A percentile compares a stretch with the other conserved stretches of the same genome.
Evolutionary conservation across 2,113 vertebrate species (phyloP).

Genomic region (Macheiramphus alcinus): DNA sequence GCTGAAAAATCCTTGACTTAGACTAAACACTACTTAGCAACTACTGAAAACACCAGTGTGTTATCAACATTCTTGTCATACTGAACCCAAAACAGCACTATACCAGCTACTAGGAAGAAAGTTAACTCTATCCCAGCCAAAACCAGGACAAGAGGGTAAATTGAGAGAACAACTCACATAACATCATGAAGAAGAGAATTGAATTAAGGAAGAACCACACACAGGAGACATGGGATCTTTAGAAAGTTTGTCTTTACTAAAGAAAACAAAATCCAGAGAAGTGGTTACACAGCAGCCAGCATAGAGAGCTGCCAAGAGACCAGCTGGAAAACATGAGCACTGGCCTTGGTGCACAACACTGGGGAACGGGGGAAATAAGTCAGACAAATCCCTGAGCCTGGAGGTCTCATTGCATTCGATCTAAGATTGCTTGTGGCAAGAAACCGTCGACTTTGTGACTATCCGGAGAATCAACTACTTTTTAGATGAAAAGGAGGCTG

Average conservation of each 20-base stretch:
- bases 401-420: background rate
- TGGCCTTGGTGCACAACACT: fast-evolving
- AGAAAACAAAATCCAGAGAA: background rate
- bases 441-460: fast-evolving
- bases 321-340: background rate
- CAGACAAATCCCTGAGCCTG: background rate
- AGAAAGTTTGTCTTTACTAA: too few species aligned
- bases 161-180: background rate
- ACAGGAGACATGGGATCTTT: fast-evolving
- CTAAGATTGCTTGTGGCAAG: background rate
- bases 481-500: background rate
- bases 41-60: too few species aligned
- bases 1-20: too few species aligned
- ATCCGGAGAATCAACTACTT: too few species aligned
- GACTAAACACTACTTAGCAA: too few species aligned
- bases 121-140: too few species aligned
- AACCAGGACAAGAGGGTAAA: background rate
- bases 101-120: too few species aligned
- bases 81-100: too few species aligned
- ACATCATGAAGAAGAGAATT: fast-evolving
- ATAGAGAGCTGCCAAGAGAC: background rate
- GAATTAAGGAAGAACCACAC: background rate
- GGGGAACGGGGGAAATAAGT: background rate
- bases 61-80: too few species aligned
- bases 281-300: background rate